Evolutionary conservation across 2,888 invertebrate species (phyloP).

Genomic region (Aproaerema taeniolella): DNA sequence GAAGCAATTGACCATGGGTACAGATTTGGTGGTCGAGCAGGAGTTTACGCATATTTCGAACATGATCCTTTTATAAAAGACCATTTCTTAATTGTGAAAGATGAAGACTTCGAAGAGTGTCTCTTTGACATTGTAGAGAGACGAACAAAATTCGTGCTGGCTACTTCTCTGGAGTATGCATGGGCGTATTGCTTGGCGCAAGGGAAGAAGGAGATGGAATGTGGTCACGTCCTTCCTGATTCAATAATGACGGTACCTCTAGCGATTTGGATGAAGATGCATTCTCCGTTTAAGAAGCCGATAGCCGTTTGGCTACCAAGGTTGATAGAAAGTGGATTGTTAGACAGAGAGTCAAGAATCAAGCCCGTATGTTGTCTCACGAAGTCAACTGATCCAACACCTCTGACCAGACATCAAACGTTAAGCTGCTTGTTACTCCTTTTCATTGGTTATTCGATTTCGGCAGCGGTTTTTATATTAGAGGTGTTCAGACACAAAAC

Average conservation of each 20-base stretch:
- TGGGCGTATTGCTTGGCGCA: constrained; percentile 43
- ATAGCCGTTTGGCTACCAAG: constrained; percentile 46
- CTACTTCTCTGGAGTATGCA: constrained; percentile 51
- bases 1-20: constrained; percentile 45
- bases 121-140: constrained; percentile 44
- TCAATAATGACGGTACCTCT: constrained; percentile 52
- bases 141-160: constrained; percentile 43
- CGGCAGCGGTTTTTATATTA: constrained; percentile 35
- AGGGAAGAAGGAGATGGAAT: constrained; percentile 46
- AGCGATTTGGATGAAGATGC: constrained; percentile 50
- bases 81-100: constrained; percentile 40
- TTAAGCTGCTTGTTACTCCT: constrained; percentile 47
- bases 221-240: constrained; percentile 50
- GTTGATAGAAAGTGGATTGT: constrained; percentile 46
- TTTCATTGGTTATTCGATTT: constrained; percentile 37
- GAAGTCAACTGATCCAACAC: constrained; percentile 37
- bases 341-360: constrained; percentile 34
- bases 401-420: constrained; percentile 41
- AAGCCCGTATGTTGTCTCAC: constrained; percentile 25
- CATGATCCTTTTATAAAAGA: constrained; percentile 44
- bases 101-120: constrained; percentile 40
- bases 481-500: constrained; percentile 36
- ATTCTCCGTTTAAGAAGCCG: constrained; percentile 42
- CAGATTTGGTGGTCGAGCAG: constrained; percentile 46
- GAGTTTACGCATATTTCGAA: constrained; percentile 48